Evolutionary conservation across 1,140 invertebrate genomes (phyloP), one percentile per base, ranked within the genome.

Genomic region (Penaeus indicus): DNA sequence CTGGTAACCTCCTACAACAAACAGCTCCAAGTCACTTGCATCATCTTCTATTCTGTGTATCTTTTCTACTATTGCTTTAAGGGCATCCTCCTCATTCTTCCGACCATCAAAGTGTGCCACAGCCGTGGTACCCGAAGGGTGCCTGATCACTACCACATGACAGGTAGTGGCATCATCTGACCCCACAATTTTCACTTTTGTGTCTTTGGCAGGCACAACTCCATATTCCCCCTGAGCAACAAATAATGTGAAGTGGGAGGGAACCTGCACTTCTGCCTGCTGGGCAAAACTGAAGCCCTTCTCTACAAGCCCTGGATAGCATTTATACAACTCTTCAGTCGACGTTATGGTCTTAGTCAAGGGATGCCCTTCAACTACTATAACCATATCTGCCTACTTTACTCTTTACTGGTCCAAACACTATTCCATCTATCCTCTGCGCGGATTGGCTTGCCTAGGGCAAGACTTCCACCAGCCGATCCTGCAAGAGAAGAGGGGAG

Each of bases 161-260:
- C 91, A 91, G 60, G 91, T 91, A 25, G 91, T 91, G 61, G 91
- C 91, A 85, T 91, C 90, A 86, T 91, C 91, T 16, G 91, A 91
- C 3, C 91, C 91, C n/a, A 91, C 77, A 13, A 87, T 22, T 27
- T 89, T 85, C 0, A 91, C 67, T 63, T 81, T 87, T 4, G 89
- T 62, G 85, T 91, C 90, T 8, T 25, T 79, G 19, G 62, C 86
- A 25, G 87, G 84, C 5, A 91, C 84, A 72, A 91, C 88, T 32
- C 88, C 91, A 81, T 86, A 91, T 77, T 91, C 91, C 54, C 91
- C 89, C 54, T 91, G 91, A 4, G 84, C 89, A 27, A 91, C 88
- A 86, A 91, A 91, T 75, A 91, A 54, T n/a, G 83, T 32, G 27
- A 82, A 69, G n/a, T 84, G 69, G 13, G 78, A 32, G n/a, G 84